Base-by-base conservation (phyloP, 2,113 vertebrate genomes). In the Pipra filicauda region DNA sequence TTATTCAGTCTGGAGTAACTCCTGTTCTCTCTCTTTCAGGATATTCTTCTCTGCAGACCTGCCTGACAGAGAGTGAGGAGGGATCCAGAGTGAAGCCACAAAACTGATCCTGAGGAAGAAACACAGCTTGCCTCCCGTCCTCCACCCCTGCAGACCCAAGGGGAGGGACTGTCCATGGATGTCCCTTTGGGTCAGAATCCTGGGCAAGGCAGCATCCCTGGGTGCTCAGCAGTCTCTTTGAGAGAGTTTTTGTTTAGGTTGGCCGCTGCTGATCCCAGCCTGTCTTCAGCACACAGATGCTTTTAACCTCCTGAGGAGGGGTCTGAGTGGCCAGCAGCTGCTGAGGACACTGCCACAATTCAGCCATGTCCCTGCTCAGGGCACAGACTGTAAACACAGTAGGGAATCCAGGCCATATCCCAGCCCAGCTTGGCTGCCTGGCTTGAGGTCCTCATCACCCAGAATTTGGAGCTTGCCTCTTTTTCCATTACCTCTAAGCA, bases 401-500 rank as follows among this genome's bases (percentile, higher is more conserved):
- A 55, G 75, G 66, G 82, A 92, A 80, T 58, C 65, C 46, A 9
- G 61, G 66, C 75, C 48, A 51, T 4, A 1, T 39, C 88, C 85
- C 62, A 67, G 69, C 48, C 72, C 66, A 65, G 35, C 28, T 46
- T 90, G 93, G 88, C 76, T 94, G 65, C 54, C 71, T 91, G 82
- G 62, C 76, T 93, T 0, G 0, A 92, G 43, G 58, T 85, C 27
- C 58, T 48, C 28, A 33, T 67, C 4, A 1, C 85, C 76, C 85
- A 78, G 46, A 64, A 35, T 57, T 37, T 62, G 62, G 37, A 94
- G 48, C 51, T 89, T 5, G 1, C 59, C 61, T 95, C 54, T 86
- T 87, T 77, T 91, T 76, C 66, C 64, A 69, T 66, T 72, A 55
- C 57, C 55, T 96, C 69, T 24, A 39, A 77, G 77, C 76, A 85